Evolutionary conservation across 2,113 vertebrate genomes (phyloP), one percentile per base, ranked within the genome.

Genomic region (Anhinga anhinga): DNA sequence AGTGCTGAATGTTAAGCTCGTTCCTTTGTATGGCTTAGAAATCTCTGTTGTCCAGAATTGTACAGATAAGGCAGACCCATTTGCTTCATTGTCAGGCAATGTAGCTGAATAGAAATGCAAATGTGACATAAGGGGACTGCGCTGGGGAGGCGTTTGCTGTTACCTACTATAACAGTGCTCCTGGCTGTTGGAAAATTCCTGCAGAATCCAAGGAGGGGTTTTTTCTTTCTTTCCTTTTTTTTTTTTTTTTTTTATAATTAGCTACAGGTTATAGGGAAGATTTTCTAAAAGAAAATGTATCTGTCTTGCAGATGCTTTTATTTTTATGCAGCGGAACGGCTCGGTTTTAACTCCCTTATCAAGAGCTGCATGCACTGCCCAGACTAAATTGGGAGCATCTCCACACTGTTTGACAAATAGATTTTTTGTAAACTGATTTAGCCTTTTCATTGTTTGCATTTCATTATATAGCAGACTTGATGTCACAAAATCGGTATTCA

Each of bases 371-470:
- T 95, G 97, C 95, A 36, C 97, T 79, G 96, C 96, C 91, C 71
- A 30, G 94, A 94, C 95, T 96, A 97, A 97, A 98, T 97, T 97
- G 97, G 97, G 97, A 97, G 93, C 96, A 97, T 97, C 97, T 97
- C 98, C 95, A 97, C 94, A 82, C 84, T 97, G 97, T 98, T 98
- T 98, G 98, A 98, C 97, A 98, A 98, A 98, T 98, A 98, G 97
- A 98, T 97, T 98, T 98, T 98, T 98, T 96, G 97, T 98, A 97
- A 98, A 98, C 98, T 98, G 98, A 98, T 98, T 98, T 97, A 96
- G 96, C 95, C 97, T 97, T 97, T 97, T 98, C 98, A 95, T 97
- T 98, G 97, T 98, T 98, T 98, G 98, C 97, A 97, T 98, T 98
- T 98, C 97, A 98, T 98, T 98, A 98, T 97, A 97, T 96, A 97